Conservation (phyloP, 2,113 vertebrate species). For the Perccottus glenii region DNA sequence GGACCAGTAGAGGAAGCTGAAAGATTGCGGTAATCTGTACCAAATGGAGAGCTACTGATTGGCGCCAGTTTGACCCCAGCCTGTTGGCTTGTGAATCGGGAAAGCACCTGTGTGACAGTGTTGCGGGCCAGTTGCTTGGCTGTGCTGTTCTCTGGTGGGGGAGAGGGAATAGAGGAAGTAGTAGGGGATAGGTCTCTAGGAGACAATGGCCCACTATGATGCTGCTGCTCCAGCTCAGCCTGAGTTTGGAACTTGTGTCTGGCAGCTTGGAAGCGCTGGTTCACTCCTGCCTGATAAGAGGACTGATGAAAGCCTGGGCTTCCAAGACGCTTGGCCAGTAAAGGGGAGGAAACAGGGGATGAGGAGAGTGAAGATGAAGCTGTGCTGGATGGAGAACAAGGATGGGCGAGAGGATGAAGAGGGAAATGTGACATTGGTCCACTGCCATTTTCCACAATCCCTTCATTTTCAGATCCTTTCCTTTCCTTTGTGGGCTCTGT, state of each 20-base stretch:
- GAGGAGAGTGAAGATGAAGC: conserved; percentile 92
- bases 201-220: conserved; percentile 70
- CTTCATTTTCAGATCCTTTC: conserved; percentile 69
- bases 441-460: conserved; percentile 78
- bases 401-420: conserved; percentile 67
- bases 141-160: conserved; percentile 83
- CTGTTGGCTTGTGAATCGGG: conserved; percentile 94
- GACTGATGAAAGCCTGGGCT: conserved; percentile 89
- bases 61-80: conserved; percentile 81
- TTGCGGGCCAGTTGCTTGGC: conserved; percentile 96
- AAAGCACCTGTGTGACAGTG: conserved; percentile 97
- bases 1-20: conserved; percentile 76
- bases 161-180: conserved; percentile 63
- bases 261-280: conserved; percentile 95
- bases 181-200: conserved; percentile 93
- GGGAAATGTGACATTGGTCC: conserved; percentile 57
- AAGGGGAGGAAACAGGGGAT: conserved; percentile 93
- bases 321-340: conserved; percentile 85
- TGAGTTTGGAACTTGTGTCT: conserved; percentile 96
- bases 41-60: conserved; percentile 92
- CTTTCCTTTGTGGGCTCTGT: conserved; percentile 60
- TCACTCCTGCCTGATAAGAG: conserved; percentile 93
- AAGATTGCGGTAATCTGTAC: conserved; percentile 93
- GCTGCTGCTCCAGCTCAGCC: conserved; percentile 87
- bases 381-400: conserved; percentile 85